A percentile compares a stretch with the other conserved stretches of the same genome.
Evolutionary conservation across 2,797 vertebrate genomes (phyloP).

Genomic region (Tolypeutes matacus): DNA sequence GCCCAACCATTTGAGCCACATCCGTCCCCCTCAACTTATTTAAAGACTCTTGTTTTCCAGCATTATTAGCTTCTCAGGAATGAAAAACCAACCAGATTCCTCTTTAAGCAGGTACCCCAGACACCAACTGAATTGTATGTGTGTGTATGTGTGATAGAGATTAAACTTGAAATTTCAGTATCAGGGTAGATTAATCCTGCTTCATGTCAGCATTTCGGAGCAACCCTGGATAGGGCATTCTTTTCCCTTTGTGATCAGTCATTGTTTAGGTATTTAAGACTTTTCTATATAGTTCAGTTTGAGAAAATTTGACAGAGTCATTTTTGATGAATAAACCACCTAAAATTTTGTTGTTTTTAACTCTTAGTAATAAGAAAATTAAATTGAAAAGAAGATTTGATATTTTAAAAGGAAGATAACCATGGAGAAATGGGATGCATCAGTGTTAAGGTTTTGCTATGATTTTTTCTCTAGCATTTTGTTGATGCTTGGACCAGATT

Average conservation of each 20-base stretch:
- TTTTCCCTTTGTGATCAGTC: neutral
- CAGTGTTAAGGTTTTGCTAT: neutral
- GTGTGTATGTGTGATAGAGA: neutral
- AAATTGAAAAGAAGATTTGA: neutral
- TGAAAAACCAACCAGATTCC: neutral
- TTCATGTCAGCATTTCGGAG: neutral
- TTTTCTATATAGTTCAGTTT: neutral
- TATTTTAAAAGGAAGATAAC: constrained; percentile 40
- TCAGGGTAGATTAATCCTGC: neutral
- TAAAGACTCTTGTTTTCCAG: constrained; percentile 2
- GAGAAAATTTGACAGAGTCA: constrained; percentile 24
- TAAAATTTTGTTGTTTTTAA: neutral
- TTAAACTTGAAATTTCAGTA: constrained; percentile 17
- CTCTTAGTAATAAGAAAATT: neutral
- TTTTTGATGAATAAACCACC: neutral
- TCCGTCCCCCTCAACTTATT: neutral
- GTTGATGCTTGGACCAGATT: neutral
- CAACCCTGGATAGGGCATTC: neutral
- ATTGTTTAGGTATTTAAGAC: neutral
- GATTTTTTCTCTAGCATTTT: neutral
- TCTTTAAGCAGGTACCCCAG: neutral
- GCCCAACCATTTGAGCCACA: too few species aligned
- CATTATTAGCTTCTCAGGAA: neutral
- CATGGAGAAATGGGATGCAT: neutral
- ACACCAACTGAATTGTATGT: neutral